A percentile compares a stretch with the other conserved stretches of the same genome.
phyloP scores from a whole-genome alignment of 2,888 invertebrate species.

The Dilophus febrilis region DNA sequence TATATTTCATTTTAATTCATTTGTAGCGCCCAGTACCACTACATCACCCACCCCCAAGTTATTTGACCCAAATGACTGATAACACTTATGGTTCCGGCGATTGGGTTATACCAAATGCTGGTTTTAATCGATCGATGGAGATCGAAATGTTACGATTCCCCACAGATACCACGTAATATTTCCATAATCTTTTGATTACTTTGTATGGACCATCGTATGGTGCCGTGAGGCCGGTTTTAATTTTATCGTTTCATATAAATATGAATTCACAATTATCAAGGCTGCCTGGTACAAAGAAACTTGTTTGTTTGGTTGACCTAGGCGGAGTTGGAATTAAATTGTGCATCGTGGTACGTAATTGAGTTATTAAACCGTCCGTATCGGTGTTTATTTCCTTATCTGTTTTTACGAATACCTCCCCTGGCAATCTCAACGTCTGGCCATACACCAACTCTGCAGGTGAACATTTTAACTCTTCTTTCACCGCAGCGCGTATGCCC shows the following conservation, averaged over 20 bases:
- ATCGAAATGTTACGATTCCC: background rate
- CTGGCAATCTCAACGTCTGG: constrained; percentile 12
- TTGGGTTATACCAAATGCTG: too few relatives aligned
- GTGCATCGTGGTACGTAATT: background rate
- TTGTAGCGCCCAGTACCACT: too few relatives aligned
- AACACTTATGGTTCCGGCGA: too few relatives aligned
- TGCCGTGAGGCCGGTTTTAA: constrained; percentile 3
- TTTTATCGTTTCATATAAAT: constrained; percentile 7
- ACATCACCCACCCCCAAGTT: too few relatives aligned
- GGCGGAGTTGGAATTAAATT: background rate
- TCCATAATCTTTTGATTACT: background rate
- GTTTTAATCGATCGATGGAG: background rate
- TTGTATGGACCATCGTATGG: constrained; percentile 4
- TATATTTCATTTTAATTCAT: too few relatives aligned
- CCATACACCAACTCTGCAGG: background rate
- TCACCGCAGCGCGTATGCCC: background rate
- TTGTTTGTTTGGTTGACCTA: background rate
- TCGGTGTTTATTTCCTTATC: too few relatives aligned
- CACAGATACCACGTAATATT: background rate
- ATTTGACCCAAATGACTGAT: too few relatives aligned
- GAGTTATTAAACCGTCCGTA: too few relatives aligned
- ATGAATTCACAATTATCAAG: constrained; percentile 5
- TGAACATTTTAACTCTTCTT: background rate
- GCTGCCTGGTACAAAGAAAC: constrained; percentile 6
- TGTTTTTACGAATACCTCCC: constrained; percentile 6